A percentile compares a stretch with the other conserved stretches of the same genome.
phyloP scores from a whole-genome alignment of 2,797 vertebrate genomes.

The Florisuga fusca region DNA sequence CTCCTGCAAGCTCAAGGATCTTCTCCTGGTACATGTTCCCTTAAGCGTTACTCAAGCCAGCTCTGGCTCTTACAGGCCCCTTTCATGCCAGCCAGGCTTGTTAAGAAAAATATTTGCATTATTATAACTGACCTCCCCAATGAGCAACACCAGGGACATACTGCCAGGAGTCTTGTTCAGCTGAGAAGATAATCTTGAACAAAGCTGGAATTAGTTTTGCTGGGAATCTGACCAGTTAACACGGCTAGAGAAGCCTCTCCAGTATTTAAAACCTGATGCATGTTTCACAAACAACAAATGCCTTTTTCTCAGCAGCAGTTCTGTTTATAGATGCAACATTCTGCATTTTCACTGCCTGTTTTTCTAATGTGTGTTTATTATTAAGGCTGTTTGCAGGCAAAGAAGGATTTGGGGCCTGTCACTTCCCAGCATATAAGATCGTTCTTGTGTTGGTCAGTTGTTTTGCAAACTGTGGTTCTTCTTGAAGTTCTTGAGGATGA shows the following conservation, averaged over 20 bases:
- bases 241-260: slow-evolving; percentile 31
- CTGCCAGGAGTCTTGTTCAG: slow-evolving; percentile 50
- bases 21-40: not conserved
- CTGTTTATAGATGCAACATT: slow-evolving; percentile 46
- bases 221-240: slow-evolving; percentile 29
- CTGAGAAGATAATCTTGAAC: slow-evolving; percentile 33
- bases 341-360: slow-evolving; percentile 24
- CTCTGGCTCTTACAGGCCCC: not conserved
- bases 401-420: not conserved
- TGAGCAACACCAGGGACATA: not conserved
- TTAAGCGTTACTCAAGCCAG: not conserved
- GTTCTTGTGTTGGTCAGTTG: slow-evolving; percentile 18
- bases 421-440: slow-evolving; percentile 19
- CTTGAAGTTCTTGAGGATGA: slow-evolving; percentile 27
- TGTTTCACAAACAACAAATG: slow-evolving; percentile 36
- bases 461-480: slow-evolving; percentile 33
- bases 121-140: not conserved
- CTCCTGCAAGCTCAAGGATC: not conserved
- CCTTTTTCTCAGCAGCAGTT: slow-evolving; percentile 24
- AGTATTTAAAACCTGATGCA: not conserved
- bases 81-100: not conserved
- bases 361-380: slow-evolving; percentile 43
- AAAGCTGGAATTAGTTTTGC: slow-evolving; percentile 39
- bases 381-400: slow-evolving; percentile 1
- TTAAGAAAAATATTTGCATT: slow-evolving; percentile 31